Evolutionary conservation across 2,797 vertebrate genomes (phyloP), one percentile per base, ranked within the genome.

Genomic region (Premnoplex brunnescens): DNA sequence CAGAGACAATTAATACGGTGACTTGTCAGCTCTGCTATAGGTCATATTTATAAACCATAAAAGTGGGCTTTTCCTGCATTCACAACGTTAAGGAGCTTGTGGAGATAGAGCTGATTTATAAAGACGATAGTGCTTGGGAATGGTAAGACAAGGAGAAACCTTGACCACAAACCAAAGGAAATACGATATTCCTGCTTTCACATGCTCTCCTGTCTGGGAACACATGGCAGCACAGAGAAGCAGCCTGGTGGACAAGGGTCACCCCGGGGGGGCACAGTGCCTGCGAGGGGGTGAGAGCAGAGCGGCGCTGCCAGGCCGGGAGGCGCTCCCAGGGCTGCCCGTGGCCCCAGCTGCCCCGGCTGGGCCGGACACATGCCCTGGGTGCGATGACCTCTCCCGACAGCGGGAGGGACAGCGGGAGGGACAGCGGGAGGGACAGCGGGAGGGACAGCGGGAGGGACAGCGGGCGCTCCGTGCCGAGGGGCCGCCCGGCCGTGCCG

Each of bases 401-500:
- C 34, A 18, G 28, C 5, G 59, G 69, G 55, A 78, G 28, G 46
- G 15, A 17, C 39, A 7, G 39, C 39, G 39, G 48, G 26, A 51
- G 44, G 48, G 48, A 20, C 2, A 55, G 30, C 0, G 27, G 41
- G 19, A n/a, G n/a, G 48, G 48, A 20, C 2, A 55, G 30, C 0
- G 27, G 41, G 19, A n/a, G n/a, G n/a, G 44, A 34, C 34, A 18
- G 28, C 5, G 59, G 69, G 55, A 78, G 28, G 48, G 48, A 20
- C 2, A 55, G 30, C 0, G 27, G 41, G 19, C 30, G 46, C 69
- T 78, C 58, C 34, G 46, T 72, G 32, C 19, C 36, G 36, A 36
- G 36, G 36, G 36, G 36, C 36, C 36, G 36, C 36, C 9, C 36
- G 36, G 36, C 36, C 36, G 36, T 36, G 36, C 36, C 36, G 37